Percentiles rank a stretch among this genome's conserved stretches.
phyloP scores from a whole-genome alignment of 2,797 vertebrate species.

The Rhadinocentrus ornatus region DNA sequence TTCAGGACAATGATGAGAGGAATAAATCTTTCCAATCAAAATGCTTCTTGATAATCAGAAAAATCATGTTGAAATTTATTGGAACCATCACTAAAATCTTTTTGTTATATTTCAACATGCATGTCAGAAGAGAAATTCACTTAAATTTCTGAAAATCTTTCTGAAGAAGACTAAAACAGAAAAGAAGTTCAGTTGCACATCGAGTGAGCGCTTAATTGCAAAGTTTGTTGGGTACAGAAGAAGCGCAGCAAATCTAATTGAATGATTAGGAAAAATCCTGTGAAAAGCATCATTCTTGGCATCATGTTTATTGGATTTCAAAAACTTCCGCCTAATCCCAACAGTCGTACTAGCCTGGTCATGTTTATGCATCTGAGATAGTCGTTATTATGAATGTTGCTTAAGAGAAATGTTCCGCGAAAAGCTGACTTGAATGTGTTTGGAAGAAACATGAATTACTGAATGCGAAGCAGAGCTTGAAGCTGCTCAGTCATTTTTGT shows the following conservation, averaged over 20 bases:
- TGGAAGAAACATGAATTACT: slow-evolving; percentile 60
- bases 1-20: slow-evolving; percentile 25
- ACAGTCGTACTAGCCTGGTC: slow-evolving; percentile 1
- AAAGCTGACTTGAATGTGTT: slow-evolving; percentile 38
- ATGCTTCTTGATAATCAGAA: background rate
- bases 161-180: background rate
- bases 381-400: slow-evolving; percentile 38
- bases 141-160: background rate
- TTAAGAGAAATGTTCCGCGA: slow-evolving; percentile 15
- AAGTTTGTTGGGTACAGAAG: background rate
- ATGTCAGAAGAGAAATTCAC: background rate
- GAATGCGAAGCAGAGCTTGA: slow-evolving; percentile 47
- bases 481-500: slow-evolving; percentile 65
- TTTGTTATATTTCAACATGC: slow-evolving; percentile 2
- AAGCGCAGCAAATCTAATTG: background rate
- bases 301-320: background rate
- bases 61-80: slow-evolving; percentile 9
- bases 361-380: slow-evolving; percentile 19
- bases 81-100: background rate
- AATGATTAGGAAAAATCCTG: background rate
- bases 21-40: slow-evolving; percentile 19
- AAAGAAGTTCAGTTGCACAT: slow-evolving; percentile 6
- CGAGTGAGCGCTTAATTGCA: background rate
- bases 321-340: slow-evolving; percentile 14
- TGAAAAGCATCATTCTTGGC: background rate